Percentiles rank a stretch among this genome's conserved stretches.
phyloP scores from a whole-genome alignment of 2,797 vertebrate species.

The Neoniphon sammara region DNA sequence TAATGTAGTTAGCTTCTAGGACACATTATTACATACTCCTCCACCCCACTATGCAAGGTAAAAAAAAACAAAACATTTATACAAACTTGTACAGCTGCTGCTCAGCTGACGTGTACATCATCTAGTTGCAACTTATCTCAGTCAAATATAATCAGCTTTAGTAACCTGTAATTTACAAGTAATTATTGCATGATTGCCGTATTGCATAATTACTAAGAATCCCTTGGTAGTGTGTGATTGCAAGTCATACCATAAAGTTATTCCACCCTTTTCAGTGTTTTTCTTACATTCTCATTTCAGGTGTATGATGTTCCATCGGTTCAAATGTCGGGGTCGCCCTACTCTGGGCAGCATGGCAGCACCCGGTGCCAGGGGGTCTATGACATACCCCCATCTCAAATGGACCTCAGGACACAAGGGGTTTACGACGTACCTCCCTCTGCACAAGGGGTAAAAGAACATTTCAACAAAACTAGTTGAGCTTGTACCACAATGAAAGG shows the following conservation, averaged over 20 bases:
- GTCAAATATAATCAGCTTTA: too few relatives aligned
- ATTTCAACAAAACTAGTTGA: not conserved
- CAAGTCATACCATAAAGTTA: not conserved
- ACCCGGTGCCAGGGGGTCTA: constrained; percentile 86
- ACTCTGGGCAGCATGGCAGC: constrained; percentile 73
- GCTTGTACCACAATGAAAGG: constrained; percentile 25
- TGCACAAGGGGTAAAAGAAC: constrained; percentile 88
- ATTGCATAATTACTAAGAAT: not conserved
- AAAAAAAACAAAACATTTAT: too few relatives aligned
- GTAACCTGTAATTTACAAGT: too few relatives aligned
- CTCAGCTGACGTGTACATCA: too few relatives aligned
- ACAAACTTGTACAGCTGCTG: too few relatives aligned
- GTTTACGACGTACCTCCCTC: constrained; percentile 84
- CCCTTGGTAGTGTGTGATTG: not conserved
- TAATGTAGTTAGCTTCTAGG: not conserved
- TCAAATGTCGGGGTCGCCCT: constrained; percentile 77
- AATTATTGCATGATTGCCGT: too few relatives aligned
- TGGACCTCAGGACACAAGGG: constrained; percentile 74
- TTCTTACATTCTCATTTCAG: constrained; percentile 78
- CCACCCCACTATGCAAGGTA: too few relatives aligned
- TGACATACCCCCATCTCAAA: constrained; percentile 77
- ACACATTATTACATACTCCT: too few relatives aligned
- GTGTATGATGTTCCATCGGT: constrained; percentile 92
- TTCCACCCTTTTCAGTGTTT: not conserved
- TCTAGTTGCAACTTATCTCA: too few relatives aligned